A percentile compares a stretch with the other conserved stretches of the same genome.
Evolutionary conservation across 2,113 vertebrate genomes (phyloP).

Genomic region (Tamias sibiricus): DNA sequence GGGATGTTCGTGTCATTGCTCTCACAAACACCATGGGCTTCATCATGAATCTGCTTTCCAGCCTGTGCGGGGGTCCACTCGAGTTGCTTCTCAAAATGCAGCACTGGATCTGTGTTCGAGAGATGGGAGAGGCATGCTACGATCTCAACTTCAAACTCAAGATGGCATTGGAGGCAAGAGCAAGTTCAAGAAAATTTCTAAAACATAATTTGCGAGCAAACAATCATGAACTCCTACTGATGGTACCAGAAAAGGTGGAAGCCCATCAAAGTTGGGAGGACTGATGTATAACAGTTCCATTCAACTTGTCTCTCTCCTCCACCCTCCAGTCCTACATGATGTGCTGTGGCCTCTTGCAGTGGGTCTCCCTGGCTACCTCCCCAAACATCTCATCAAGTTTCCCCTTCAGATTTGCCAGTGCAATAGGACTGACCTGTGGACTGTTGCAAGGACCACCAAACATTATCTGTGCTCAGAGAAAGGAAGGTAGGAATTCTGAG

Average conservation of each 20-base stretch:
- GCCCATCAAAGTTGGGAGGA: slow-evolving; percentile 95
- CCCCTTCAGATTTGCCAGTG: slow-evolving; percentile 79
- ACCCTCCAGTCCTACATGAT: slow-evolving; percentile 63
- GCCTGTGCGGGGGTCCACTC: slow-evolving; percentile 97
- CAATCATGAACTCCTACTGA: slow-evolving; percentile 99
- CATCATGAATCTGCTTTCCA: slow-evolving; percentile 98
- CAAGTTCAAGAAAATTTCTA: slow-evolving; percentile 99
- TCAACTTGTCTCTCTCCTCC: slow-evolving; percentile 73
- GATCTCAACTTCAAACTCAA: slow-evolving; percentile 99
- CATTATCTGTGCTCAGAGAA: background rate
- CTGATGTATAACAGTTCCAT: slow-evolving; percentile 85
- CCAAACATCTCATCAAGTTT: slow-evolving; percentile 79
- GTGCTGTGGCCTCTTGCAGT: slow-evolving; percentile 67
- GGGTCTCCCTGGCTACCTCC: slow-evolving; percentile 55
- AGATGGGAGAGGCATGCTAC: slow-evolving; percentile 96
- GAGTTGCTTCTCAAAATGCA: slow-evolving; percentile 97
- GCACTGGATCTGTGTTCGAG: slow-evolving; percentile 98
- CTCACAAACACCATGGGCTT: slow-evolving; percentile 96
- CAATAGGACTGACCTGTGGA: slow-evolving; percentile 74
- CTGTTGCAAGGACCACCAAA: slow-evolving; percentile 5
- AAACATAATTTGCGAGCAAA: slow-evolving; percentile 98
- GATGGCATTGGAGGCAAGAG: slow-evolving; percentile 93
- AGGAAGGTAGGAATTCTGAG: slow-evolving; percentile 39
- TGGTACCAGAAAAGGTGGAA: slow-evolving; percentile 97
- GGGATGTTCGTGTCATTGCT: slow-evolving; percentile 95